Base-by-base conservation (phyloP, 2,888 invertebrate species). In the Branchellion lobata region DNA sequence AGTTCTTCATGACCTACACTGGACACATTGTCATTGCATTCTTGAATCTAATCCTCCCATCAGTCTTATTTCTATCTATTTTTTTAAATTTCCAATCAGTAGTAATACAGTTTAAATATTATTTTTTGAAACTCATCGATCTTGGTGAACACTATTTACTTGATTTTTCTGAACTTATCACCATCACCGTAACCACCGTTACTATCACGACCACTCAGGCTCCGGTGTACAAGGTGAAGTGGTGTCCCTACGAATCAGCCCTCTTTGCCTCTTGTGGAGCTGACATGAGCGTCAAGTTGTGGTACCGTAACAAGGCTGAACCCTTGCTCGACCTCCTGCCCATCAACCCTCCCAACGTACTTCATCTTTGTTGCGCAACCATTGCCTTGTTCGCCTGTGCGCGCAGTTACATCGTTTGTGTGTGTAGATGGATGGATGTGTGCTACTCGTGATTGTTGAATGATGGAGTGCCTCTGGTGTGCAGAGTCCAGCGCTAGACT, bases 21-120 rank as follows among this genome's bases (percentile, higher is more conserved):
- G 65, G 77, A 5, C 77, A 77, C 36, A 77, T 77, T n/a, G 77
- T 77, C 1, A n/a, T n/a, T n/a, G n/a, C n/a, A n/a, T n/a, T n/a
- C n/a, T n/a, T n/a, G n/a, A 73, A 47, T n/a, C 11, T 72, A 14
- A n/a, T n/a, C n/a, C n/a, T n/a, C n/a, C n/a, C n/a, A n/a, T n/a
- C n/a, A n/a, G n/a, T n/a, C n/a, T n/a, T n/a, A n/a, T n/a, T n/a
- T n/a, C n/a, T n/a, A n/a, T n/a, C n/a, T n/a, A n/a, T n/a, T n/a
- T n/a, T n/a, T n/a, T n/a, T n/a, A n/a, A n/a, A n/a, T n/a, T n/a
- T n/a, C n/a, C n/a, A n/a, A n/a, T n/a, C n/a, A n/a, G n/a, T n/a
- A n/a, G n/a, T n/a, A n/a, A n/a, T n/a, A n/a, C n/a, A n/a, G n/a
- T n/a, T n/a, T n/a, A n/a, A n/a, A n/a, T n/a, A n/a, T n/a, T n/a